Evolutionary conservation across 2,888 invertebrate genomes (phyloP).

Genomic region (Xestobium rufovillosum): DNA sequence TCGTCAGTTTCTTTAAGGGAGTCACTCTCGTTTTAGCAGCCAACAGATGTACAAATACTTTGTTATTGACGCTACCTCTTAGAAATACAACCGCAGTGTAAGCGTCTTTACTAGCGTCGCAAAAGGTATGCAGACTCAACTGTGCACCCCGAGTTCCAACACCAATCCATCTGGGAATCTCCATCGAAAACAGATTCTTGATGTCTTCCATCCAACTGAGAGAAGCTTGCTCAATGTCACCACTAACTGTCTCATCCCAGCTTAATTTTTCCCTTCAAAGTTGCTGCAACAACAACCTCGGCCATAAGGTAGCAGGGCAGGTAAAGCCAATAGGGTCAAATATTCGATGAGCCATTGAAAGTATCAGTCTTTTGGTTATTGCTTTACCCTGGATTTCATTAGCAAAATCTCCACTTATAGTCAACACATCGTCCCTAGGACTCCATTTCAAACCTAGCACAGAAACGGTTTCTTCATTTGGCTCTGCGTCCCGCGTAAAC

Average conservation of each 20-base stretch:
- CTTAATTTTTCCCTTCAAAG: slow-evolving; percentile 12
- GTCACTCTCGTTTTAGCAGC: slow-evolving; percentile 27
- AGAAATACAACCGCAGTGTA: slow-evolving; percentile 24
- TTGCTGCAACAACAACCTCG: slow-evolving; percentile 17
- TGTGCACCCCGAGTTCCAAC: slow-evolving; percentile 1
- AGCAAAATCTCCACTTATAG: no score
- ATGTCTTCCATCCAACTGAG: no score
- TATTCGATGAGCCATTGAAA: slow-evolving; percentile 9
- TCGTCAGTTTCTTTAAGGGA: slow-evolving; percentile 24
- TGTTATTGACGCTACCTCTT: slow-evolving; percentile 6
- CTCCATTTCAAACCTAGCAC: slow-evolving; percentile 14
- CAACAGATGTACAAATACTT: slow-evolving; percentile 9
- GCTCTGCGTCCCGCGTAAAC: no score
- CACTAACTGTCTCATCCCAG: no score
- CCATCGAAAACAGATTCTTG: no score
- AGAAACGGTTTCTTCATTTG: no score
- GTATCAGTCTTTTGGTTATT: no score
- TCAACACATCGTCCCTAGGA: slow-evolving; percentile 6
- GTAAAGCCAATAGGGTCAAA: slow-evolving; percentile 16
- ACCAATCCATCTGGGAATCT: slow-evolving; percentile 14
- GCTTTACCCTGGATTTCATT: no score
- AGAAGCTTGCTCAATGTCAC: no score
- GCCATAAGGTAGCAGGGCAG: slow-evolving; percentile 14
- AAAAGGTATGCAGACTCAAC: slow-evolving; percentile 11
- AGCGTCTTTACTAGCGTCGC: slow-evolving; percentile 27